Conservation (phyloP, 2,888 invertebrate species). For the Synanthedon formicaeformis region DNA sequence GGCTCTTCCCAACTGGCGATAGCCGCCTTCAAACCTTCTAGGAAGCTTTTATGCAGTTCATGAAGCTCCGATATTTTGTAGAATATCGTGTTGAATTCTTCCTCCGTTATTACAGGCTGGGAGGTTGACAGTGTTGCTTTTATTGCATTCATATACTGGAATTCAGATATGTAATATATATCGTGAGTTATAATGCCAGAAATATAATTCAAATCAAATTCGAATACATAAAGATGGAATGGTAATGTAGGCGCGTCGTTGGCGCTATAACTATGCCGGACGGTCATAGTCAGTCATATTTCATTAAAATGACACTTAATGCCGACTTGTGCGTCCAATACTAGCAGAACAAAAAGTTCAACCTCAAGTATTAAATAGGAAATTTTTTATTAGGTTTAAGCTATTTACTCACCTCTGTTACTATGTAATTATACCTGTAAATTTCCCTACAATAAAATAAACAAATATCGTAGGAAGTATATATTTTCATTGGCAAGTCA, state of each 20-base stretch:
- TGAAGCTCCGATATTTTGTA: constrained; percentile 92
- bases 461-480: too few relatives aligned
- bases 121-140: constrained; percentile 89
- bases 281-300: too few relatives aligned
- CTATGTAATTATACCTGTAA: too few relatives aligned
- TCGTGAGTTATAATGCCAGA: background rate
- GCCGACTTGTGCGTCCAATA: too few relatives aligned
- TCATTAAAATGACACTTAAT: background rate
- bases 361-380: too few relatives aligned
- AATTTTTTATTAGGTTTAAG: too few relatives aligned
- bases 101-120: constrained; percentile 89
- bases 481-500: too few relatives aligned
- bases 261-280: too few relatives aligned
- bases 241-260: too few relatives aligned
- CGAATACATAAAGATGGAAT: background rate
- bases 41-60: constrained; percentile 83
- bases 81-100: constrained; percentile 91
- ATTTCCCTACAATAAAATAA: too few relatives aligned
- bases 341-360: too few relatives aligned
- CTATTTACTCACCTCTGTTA: too few relatives aligned
- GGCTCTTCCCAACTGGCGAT: constrained; percentile 80
- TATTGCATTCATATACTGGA: constrained; percentile 91
- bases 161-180: constrained; percentile 8
- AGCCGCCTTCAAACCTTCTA: constrained; percentile 79
- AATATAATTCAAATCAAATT: constrained; percentile 1